Percentiles rank a stretch among this genome's conserved stretches.
Evolutionary conservation across 2,888 invertebrate genomes (phyloP).

Genomic region (Griposia aprilina): DNA sequence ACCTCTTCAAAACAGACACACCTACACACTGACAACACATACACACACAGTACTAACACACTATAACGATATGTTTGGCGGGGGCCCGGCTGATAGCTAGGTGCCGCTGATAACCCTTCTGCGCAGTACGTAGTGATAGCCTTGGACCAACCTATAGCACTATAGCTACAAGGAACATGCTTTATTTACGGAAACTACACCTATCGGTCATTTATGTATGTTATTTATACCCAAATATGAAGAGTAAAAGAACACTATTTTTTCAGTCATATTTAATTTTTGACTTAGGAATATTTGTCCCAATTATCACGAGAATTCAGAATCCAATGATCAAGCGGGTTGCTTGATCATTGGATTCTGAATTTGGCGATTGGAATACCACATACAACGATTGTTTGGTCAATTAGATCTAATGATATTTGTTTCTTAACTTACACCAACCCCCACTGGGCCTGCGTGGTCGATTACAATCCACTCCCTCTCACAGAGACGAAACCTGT

Average conservation of each 20-base stretch:
- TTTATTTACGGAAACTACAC: conserved; percentile 43
- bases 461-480: not conserved
- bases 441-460: not conserved
- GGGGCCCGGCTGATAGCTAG: conserved; percentile 49
- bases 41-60: not conserved
- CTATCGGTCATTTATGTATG: not conserved
- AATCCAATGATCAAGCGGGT: not conserved
- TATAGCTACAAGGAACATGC: conserved; percentile 11
- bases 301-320: not conserved
- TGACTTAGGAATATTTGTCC: not conserved
- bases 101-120: conserved; percentile 54
- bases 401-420: not conserved
- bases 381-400: not conserved
- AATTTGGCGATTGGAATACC: too few species aligned
- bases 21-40: conserved; percentile 6
- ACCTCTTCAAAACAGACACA: conserved; percentile 31
- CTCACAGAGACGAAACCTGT: not conserved
- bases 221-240: conserved; percentile 3
- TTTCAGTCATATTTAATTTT: not conserved
- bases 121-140: conserved; percentile 44
- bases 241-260: not conserved
- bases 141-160: conserved; percentile 35
- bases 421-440: not conserved
- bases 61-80: conserved; percentile 17
- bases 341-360: too few species aligned